A percentile compares a stretch with the other conserved stretches of the same genome.
phyloP scores from a whole-genome alignment of 2,113 vertebrate species.

The Cephalopholis sonnerati region DNA sequence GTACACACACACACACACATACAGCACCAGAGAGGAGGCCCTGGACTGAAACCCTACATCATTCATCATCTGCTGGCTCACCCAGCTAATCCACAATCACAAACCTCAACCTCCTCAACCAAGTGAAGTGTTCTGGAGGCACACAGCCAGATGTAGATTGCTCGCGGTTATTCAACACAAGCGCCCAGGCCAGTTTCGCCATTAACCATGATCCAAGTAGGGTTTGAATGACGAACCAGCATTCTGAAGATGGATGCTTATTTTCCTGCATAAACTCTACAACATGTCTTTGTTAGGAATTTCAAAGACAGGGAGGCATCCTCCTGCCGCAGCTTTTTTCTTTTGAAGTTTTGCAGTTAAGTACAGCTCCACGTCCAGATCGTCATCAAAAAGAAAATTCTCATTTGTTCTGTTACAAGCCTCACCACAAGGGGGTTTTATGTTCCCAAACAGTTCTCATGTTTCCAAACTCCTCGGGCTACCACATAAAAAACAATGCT shows the following conservation, averaged over 20 bases:
- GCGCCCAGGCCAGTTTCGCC: constrained; percentile 40
- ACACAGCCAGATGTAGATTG: constrained; percentile 60
- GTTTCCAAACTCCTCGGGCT: constrained; percentile 59
- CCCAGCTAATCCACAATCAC: constrained; percentile 67
- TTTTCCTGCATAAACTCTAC: constrained; percentile 56
- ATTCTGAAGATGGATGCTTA: constrained; percentile 43
- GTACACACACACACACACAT: constrained; percentile 21
- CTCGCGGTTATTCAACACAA: constrained; percentile 58
- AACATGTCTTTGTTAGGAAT: constrained; percentile 33
- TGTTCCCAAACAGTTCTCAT: constrained; percentile 57
- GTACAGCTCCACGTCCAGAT: constrained; percentile 34
- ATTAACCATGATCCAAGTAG: constrained; percentile 48
- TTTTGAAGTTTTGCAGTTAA: constrained; percentile 54
- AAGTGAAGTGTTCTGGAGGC: constrained; percentile 67
- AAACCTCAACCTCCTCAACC: constrained; percentile 64
- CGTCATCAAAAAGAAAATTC: constrained; percentile 53
- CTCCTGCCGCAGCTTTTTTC: constrained; percentile 17
- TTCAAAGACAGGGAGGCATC: constrained; percentile 40
- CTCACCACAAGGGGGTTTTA: constrained; percentile 29
- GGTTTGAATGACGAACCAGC: constrained; percentile 39
- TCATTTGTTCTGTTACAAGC: constrained; percentile 38
- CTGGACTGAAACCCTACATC: constrained; percentile 64
- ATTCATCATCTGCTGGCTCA: constrained; percentile 77
- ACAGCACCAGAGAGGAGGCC: constrained; percentile 50
- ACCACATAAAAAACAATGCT: constrained; percentile 47